Evolutionary conservation across 2,888 invertebrate genomes (phyloP).

Genomic region (Dasysyrphus tricinctus): DNA sequence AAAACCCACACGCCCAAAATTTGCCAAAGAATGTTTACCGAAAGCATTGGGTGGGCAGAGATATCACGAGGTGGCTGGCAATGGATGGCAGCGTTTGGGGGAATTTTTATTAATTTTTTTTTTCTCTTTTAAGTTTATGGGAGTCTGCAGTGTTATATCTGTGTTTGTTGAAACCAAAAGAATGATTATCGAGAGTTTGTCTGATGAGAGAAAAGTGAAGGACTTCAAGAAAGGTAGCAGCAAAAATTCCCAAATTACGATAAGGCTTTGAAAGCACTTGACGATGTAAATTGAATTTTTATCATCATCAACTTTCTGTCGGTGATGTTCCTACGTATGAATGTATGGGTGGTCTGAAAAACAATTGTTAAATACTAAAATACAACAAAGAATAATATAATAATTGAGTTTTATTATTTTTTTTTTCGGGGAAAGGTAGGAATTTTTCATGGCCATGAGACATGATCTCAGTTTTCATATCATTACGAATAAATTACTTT

Average conservation of each 20-base stretch:
- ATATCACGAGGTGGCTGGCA: background rate
- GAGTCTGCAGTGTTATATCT: background rate
- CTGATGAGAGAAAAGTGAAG: background rate
- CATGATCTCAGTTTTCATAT: too few species aligned
- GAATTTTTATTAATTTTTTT: slow-evolving; percentile 33
- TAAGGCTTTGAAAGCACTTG: slow-evolving; percentile 7
- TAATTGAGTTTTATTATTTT: background rate
- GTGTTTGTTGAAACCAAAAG: slow-evolving; percentile 11
- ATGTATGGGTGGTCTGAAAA: background rate
- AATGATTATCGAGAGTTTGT: slow-evolving; percentile 41
- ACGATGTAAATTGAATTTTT: slow-evolving; percentile 24
- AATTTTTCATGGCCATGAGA: too few species aligned
- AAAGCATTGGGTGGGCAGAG: background rate
- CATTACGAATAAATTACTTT: too few species aligned
- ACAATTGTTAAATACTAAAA: background rate
- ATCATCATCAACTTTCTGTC: slow-evolving; percentile 14
- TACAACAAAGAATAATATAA: background rate
- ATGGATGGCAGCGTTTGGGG: background rate
- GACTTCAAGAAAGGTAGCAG: background rate
- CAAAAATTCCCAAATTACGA: background rate
- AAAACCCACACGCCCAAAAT: slow-evolving; percentile 7
- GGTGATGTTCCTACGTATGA: background rate
- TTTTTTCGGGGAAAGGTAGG: background rate
- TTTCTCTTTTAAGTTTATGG: slow-evolving; percentile 14
- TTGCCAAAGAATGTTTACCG: background rate